A percentile compares a stretch with the other conserved stretches of the same genome.
Conservation (phyloP, 37 sponge, comb jelly and placozoan genomes). For the Oscarella lobularis region DNA sequence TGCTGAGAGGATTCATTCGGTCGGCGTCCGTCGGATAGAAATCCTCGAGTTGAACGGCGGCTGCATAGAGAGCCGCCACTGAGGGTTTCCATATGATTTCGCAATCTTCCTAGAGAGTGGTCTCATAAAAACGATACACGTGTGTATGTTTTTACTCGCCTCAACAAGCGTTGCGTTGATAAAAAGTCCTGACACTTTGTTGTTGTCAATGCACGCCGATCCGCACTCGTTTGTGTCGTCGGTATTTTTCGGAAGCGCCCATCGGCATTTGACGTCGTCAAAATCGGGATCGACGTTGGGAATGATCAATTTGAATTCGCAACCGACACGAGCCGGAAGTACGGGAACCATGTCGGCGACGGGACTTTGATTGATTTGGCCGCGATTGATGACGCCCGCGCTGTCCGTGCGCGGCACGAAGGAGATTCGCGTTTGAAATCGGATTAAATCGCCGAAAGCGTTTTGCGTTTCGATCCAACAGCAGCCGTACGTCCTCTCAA, state of each 20-base stretch:
- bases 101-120: not conserved
- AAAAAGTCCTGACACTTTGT: too few species aligned
- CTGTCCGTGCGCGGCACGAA: not conserved
- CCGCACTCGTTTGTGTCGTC: too few species aligned
- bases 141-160: too few species aligned
- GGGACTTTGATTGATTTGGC: not conserved
- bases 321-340: not conserved
- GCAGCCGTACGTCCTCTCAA: not conserved
- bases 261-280: not conserved
- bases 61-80: not conserved
- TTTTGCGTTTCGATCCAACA: not conserved
- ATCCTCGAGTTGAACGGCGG: not conserved
- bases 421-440: not conserved
- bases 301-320: not conserved
- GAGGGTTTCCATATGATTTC: not conserved
- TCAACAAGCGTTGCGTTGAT: too few species aligned
- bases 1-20: not conserved
- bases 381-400: too few species aligned
- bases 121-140: not conserved
- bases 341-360: not conserved
- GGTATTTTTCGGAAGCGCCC: not conserved
- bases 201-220: too few species aligned
- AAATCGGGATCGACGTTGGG: not conserved
- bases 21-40: not conserved
- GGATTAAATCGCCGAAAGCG: not conserved